Evolutionary conservation across 2,113 vertebrate species (phyloP), one percentile per base, ranked within the genome.

Genomic region (Marmota monax): DNA sequence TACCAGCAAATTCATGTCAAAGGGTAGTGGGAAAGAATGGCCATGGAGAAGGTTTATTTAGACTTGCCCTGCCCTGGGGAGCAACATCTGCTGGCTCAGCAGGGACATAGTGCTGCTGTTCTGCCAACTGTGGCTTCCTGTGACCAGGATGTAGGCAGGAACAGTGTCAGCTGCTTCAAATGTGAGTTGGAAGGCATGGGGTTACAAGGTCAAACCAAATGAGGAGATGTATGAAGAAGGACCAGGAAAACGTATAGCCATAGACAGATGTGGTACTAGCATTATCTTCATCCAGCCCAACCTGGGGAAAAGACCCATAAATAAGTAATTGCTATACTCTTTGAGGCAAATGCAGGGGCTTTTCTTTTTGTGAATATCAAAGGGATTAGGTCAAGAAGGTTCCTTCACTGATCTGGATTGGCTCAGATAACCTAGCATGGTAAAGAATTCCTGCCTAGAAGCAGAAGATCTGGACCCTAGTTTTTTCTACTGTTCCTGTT

Each of bases 111-210:
- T 32, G 17, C 56, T 87, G 12, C 86, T 84, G 22, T 73, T 56
- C 78, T 69, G 39, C 90, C 39, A 42, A 51, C 69, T 51, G 7
- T 73, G 78, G 83, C 73, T 96, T 85, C 86, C 90, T 92, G 69
- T 69, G 69, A 77, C 70, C 70, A 53, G 56, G 65, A 34, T 17
- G 12, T 84, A 25, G 77, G 32, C 48, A 72, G 61, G 65, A 83
- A 87, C 58, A 4, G 22, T 69, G 79, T 91, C 94, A 91, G 73
- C 72, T 63, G 83, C 77, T 85, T 69, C 86, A 77, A 27, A 78
- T 51, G 48, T 86, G 74, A 56, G 51, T 63, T 89, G 87, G 87
- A 97, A 79, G 79, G 39, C 94, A 56, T 69, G 45, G n/a, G 94
- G 74, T 95, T 88, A 69, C 63, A 86, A 83, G 84, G 79, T 86